Conservation (phyloP, 2,797 vertebrate species). For the Notoglanidium macrostoma region DNA sequence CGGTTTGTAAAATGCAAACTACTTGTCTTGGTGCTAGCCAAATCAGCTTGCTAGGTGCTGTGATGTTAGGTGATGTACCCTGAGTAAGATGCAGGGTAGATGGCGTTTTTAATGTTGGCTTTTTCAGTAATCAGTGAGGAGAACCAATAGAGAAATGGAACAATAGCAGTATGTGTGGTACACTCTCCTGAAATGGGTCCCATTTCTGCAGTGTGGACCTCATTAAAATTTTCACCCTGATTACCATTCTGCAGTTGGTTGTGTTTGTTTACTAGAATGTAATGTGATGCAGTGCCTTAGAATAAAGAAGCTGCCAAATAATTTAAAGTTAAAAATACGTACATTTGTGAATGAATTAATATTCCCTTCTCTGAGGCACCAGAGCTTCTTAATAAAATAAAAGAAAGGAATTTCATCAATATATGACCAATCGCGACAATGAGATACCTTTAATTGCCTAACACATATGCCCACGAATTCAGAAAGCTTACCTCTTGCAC, state of each 20-base stretch:
- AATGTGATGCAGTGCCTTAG: not conserved
- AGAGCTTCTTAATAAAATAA: not conserved
- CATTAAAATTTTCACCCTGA: not conserved
- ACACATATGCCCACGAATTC: not conserved
- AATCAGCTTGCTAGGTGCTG: not conserved
- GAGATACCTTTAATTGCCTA: not conserved
- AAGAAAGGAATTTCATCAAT: not conserved
- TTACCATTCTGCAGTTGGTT: not conserved
- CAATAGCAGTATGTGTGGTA: not conserved
- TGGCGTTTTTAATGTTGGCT: not conserved
- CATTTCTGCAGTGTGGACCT: not conserved
- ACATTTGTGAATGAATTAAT: not conserved
- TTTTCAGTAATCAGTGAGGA: not conserved
- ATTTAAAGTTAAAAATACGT: not conserved
- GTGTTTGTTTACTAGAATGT: not conserved
- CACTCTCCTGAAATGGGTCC: not conserved
- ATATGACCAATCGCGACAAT: not conserved
- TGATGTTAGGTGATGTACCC: not conserved
- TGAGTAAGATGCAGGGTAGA: not conserved
- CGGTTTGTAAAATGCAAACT: too few relatives aligned
- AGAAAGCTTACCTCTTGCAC: not conserved
- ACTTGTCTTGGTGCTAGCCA: not conserved
- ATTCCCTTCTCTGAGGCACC: not conserved
- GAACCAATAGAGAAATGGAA: not conserved
- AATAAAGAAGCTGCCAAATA: not conserved